Conservation (phyloP, 2,888 invertebrate species). For the Petrolisthes cinctipes region DNA sequence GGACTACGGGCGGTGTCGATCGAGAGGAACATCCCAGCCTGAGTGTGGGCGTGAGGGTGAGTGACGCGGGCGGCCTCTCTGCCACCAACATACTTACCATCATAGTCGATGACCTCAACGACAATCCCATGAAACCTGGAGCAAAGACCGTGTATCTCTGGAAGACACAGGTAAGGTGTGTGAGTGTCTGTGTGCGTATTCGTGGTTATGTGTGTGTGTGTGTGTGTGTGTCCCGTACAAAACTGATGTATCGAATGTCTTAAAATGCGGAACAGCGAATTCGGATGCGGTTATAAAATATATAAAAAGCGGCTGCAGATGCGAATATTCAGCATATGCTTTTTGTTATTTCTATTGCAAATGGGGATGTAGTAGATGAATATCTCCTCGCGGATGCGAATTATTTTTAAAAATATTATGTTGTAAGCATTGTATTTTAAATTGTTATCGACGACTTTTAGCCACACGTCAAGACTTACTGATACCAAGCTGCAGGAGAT, state of each 20-base stretch:
- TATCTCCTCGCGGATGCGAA: no score
- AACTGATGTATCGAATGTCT: neutral
- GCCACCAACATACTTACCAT: constrained; percentile 52
- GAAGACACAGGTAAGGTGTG: constrained; percentile 40
- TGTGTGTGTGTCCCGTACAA: neutral
- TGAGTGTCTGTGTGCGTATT: neutral
- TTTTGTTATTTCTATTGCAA: no score
- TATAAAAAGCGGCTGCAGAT: no score
- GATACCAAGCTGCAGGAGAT: no score
- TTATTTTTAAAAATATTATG: no score
- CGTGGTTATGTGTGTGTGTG: constrained; percentile 2
- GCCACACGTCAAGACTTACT: no score
- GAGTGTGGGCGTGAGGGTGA: constrained; percentile 7
- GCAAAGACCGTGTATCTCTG: constrained; percentile 62
- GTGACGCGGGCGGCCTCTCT: constrained; percentile 33
- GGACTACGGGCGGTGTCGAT: constrained; percentile 22
- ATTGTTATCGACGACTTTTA: no score
- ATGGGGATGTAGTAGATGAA: no score
- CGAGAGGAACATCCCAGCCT: neutral
- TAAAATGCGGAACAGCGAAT: no score
- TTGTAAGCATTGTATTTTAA: no score
- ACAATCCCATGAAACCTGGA: constrained; percentile 62
- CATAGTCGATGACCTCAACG: constrained; percentile 61
- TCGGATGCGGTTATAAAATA: no score
- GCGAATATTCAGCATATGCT: no score